Conservation (phyloP, 2,113 vertebrate genomes). For the Tetrao urogallus region DNA sequence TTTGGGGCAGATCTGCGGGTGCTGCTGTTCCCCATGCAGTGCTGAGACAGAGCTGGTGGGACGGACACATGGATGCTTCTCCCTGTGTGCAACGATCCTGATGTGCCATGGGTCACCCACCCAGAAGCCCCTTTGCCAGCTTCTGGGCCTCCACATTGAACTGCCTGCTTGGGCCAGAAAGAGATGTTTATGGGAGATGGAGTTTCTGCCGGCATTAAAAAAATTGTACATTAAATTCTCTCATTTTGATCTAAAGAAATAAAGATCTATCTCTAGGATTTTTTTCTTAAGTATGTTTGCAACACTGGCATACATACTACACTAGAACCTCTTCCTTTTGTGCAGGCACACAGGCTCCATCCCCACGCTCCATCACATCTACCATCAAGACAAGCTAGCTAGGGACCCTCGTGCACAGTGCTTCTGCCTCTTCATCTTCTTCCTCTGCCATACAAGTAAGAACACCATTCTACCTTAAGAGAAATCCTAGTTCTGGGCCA, state of each 20-base stretch:
- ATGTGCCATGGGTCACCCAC: neutral
- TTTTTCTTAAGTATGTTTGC: neutral
- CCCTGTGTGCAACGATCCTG: fast-evolving
- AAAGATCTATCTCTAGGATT: neutral
- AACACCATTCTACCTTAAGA: conserved; percentile 21
- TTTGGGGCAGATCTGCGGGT: neutral
- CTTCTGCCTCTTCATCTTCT: neutral
- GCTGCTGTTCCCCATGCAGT: fast-evolving
- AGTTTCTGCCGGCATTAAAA: neutral
- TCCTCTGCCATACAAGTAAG: fast-evolving
- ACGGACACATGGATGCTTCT: fast-evolving
- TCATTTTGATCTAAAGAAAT: neutral
- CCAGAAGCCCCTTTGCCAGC: neutral
- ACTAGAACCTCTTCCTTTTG: neutral
- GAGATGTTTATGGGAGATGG: neutral
- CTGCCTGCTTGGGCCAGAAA: neutral
- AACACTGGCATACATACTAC: fast-evolving
- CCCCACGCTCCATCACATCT: neutral
- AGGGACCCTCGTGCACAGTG: neutral
- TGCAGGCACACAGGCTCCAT: neutral
- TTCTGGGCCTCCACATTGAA: neutral
- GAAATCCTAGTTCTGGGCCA: neutral
- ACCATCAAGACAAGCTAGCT: neutral
- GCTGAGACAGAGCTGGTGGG: neutral
- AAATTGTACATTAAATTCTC: neutral